Conservation (phyloP, 1,140 invertebrate species). For the Drosophila quadrilineata region DNA sequence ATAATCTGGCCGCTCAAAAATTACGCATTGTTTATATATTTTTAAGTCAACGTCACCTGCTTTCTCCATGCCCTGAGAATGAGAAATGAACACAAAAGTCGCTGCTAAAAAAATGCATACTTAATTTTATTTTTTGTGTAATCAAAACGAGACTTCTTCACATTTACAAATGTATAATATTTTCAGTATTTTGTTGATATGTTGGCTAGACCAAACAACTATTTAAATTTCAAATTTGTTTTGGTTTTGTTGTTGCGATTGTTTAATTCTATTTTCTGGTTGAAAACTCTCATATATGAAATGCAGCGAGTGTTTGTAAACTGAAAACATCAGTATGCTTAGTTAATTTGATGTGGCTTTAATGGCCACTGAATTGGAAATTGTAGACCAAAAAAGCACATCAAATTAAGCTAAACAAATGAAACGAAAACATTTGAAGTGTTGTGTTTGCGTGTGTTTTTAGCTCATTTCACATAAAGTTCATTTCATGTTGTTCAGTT, state of each 20-base stretch:
- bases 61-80: constrained; percentile 65
- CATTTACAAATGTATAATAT: no score
- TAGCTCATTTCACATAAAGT: background rate
- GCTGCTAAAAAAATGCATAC: constrained; percentile 49
- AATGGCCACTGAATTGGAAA: constrained; percentile 52
- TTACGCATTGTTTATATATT: constrained; percentile 27
- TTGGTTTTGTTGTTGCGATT: background rate
- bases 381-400: constrained; percentile 20
- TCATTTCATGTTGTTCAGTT: no score
- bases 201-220: no score
- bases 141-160: constrained; percentile 13
- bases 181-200: background rate
- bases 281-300: constrained; percentile 18
- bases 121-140: constrained; percentile 37
- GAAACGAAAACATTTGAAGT: constrained; percentile 12
- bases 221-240: no score
- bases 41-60: constrained; percentile 18
- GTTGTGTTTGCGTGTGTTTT: background rate
- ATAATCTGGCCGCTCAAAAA: constrained; percentile 32
- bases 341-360: constrained; percentile 57
- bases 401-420: constrained; percentile 20
- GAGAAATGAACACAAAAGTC: constrained; percentile 61
- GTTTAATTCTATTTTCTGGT: no score
- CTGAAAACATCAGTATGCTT: constrained; percentile 25
- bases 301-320: constrained; percentile 42